Percentiles rank a stretch among this genome's conserved stretches.
Conservation (phyloP, 2,888 invertebrate genomes). For the Malacosoma neustria region DNA sequence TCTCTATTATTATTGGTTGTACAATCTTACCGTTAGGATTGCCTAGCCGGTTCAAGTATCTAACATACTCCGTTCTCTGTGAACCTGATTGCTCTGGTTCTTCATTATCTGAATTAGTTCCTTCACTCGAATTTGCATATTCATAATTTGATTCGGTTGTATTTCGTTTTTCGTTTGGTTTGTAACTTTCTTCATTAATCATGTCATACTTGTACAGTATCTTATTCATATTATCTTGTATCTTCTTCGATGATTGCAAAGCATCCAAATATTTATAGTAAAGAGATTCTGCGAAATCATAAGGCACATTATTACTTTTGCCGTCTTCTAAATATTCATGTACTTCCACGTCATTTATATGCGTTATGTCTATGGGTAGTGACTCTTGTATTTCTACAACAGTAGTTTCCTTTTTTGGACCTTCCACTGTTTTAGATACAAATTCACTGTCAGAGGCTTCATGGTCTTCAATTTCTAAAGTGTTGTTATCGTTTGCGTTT, state of each 20-base stretch:
- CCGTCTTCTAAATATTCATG: slow-evolving; percentile 60
- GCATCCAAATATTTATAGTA: slow-evolving; percentile 48
- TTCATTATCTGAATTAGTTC: slow-evolving; percentile 39
- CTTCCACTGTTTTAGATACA: slow-evolving; percentile 42
- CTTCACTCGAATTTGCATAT: slow-evolving; percentile 43
- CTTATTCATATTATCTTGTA: slow-evolving; percentile 42
- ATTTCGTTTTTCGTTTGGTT: slow-evolving; percentile 19
- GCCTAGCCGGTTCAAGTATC: slow-evolving; percentile 30
- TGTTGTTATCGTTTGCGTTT: slow-evolving; percentile 52
- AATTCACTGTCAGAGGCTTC: slow-evolving; percentile 57
- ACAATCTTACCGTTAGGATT: slow-evolving; percentile 46
- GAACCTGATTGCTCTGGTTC: slow-evolving; percentile 32
- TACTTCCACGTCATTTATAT: slow-evolving; percentile 61
- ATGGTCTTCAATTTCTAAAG: slow-evolving; percentile 52
- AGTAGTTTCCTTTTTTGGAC: slow-evolving; percentile 60
- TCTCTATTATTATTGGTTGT: slow-evolving; percentile 61
- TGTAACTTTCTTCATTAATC: slow-evolving; percentile 39
- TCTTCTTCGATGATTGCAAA: slow-evolving; percentile 48
- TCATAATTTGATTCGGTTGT: slow-evolving; percentile 30
- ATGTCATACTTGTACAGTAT: slow-evolving; percentile 38
- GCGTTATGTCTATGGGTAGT: slow-evolving; percentile 69
- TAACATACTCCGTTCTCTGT: slow-evolving; percentile 34
- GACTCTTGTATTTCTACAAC: slow-evolving; percentile 80
- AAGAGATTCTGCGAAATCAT: slow-evolving; percentile 36
- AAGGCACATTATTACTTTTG: slow-evolving; percentile 37